Conservation (phyloP, 2,888 invertebrate genomes). For the Strigamia maritima region DNA sequence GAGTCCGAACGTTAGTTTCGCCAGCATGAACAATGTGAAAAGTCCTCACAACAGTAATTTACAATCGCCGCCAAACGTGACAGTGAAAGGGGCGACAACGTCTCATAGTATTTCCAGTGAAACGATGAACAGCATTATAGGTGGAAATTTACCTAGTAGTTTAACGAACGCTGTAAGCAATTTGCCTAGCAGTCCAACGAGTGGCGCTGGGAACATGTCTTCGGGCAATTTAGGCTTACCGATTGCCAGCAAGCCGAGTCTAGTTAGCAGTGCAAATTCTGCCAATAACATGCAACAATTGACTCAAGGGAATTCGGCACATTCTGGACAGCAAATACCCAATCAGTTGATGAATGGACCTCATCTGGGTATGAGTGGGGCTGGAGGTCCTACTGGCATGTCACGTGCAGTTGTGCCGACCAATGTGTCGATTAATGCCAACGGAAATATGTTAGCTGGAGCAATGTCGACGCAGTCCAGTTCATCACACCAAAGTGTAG, state of each 20-base stretch:
- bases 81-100: constrained; percentile 56
- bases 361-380: constrained; percentile 44
- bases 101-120: constrained; percentile 46
- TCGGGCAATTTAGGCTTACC: constrained; percentile 29
- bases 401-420: constrained; percentile 38
- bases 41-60: constrained; percentile 50
- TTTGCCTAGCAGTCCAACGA: constrained; percentile 37
- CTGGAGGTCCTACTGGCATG: constrained; percentile 40
- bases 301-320: constrained; percentile 40
- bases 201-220: constrained; percentile 2
- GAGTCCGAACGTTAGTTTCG: constrained; percentile 43
- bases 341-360: constrained; percentile 50
- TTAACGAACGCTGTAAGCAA: constrained; percentile 41
- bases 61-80: constrained; percentile 80
- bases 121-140: constrained; percentile 44
- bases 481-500: constrained; percentile 44
- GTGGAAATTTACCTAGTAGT: constrained; percentile 40
- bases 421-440: constrained; percentile 41
- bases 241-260: constrained; percentile 38
- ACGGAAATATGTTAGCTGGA: constrained; percentile 42
- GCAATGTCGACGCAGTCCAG: constrained; percentile 42
- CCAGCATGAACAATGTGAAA: constrained; percentile 44
- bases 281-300: constrained; percentile 43
- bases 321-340: constrained; percentile 41
- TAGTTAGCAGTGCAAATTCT: constrained; percentile 43